Conservation (phyloP, 2,797 vertebrate genomes). For the Artibeus lituratus region DNA sequence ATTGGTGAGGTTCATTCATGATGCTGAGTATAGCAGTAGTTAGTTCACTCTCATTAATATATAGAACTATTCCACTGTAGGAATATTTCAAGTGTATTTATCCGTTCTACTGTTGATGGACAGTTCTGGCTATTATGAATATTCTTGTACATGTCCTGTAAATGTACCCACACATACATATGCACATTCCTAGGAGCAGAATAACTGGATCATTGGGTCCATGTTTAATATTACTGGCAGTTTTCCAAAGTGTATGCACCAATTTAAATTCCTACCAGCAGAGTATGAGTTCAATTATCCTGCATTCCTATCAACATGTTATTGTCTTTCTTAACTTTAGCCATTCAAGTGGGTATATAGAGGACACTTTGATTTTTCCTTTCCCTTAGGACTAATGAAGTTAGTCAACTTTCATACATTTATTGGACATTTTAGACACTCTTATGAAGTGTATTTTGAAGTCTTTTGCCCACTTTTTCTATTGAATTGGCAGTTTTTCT, state of each 20-base stretch:
- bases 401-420: not conserved
- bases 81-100: not conserved
- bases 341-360: not conserved
- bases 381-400: constrained; percentile 31
- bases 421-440: not conserved
- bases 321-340: constrained; percentile 6
- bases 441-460: not conserved
- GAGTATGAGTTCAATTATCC: not conserved
- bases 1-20: not conserved
- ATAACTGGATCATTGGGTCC: not conserved
- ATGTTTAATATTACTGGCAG: not conserved
- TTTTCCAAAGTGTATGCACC: not conserved
- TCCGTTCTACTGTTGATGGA: not conserved
- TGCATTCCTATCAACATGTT: not conserved
- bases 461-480: not conserved
- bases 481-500: not conserved
- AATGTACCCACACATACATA: not conserved
- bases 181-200: not conserved
- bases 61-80: not conserved
- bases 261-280: constrained; percentile 33
- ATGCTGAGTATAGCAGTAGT: not conserved
- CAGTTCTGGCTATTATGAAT: not conserved
- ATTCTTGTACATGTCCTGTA: not conserved
- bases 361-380: not conserved
- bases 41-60: not conserved